Conservation (phyloP, 1,140 invertebrate genomes). For the Rhagoletis zephyria region DNA sequence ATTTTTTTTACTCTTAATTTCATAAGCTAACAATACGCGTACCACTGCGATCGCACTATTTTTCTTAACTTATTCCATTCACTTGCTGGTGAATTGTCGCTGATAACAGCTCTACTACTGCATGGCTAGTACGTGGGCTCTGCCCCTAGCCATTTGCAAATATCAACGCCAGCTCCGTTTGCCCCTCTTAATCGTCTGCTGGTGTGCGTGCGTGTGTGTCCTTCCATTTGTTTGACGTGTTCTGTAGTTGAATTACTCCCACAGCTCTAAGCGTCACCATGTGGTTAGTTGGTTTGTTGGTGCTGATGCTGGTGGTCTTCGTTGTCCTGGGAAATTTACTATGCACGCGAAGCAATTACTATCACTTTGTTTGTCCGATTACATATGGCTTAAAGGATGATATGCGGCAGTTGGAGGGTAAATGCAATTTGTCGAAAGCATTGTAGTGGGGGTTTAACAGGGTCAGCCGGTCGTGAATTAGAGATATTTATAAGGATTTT, state of each 20-base stretch:
- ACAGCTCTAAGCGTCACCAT: constrained; percentile 25
- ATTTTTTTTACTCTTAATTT: constrained; percentile 10
- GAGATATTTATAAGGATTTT: too few relatives aligned
- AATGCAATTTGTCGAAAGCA: constrained; percentile 37
- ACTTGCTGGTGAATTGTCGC: background rate
- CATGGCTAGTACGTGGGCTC: background rate
- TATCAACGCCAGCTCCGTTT: too few relatives aligned
- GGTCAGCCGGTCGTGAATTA: too few relatives aligned
- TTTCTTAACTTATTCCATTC: background rate
- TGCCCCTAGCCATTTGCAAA: background rate
- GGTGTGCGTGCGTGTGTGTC: background rate
- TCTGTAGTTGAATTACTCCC: background rate
- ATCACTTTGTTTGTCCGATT: constrained; percentile 35
- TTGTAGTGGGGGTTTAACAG: too few relatives aligned
- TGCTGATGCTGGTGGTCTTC: background rate
- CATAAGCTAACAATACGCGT: background rate
- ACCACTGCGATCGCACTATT: background rate
- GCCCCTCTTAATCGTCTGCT: background rate
- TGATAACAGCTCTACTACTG: background rate
- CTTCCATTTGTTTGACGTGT: background rate
- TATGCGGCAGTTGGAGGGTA: background rate
- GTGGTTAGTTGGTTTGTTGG: background rate
- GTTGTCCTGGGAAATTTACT: constrained; percentile 28
- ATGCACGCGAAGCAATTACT: constrained; percentile 31
- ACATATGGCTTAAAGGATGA: constrained; percentile 10